phyloP scores from a whole-genome alignment of 2,888 invertebrate genomes.

The Microplitis manilae region DNA sequence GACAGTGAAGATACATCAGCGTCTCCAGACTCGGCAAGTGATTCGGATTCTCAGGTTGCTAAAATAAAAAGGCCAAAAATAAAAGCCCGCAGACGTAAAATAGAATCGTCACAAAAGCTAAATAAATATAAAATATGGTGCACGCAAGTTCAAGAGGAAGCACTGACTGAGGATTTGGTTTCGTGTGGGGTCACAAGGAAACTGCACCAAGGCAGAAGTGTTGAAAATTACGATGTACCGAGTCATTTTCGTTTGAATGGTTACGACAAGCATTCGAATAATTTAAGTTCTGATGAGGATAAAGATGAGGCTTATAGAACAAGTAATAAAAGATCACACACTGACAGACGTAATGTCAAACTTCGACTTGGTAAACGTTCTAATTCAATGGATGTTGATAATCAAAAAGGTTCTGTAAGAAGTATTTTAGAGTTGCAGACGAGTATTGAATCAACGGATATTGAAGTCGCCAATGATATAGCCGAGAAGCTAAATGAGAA shows the following conservation, averaged over 20 bases:
- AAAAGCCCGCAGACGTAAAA: slow-evolving; percentile 68
- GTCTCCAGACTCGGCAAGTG: slow-evolving; percentile 75
- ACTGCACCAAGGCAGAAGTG: slow-evolving; percentile 77
- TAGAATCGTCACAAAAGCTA: slow-evolving; percentile 70
- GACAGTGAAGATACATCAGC: slow-evolving; percentile 71
- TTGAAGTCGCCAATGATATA: slow-evolving; percentile 81
- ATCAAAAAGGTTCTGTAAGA: slow-evolving; percentile 75
- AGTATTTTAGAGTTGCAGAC: slow-evolving; percentile 76
- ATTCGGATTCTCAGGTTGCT: slow-evolving; percentile 73
- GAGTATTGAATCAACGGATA: slow-evolving; percentile 73
- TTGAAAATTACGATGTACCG: slow-evolving; percentile 85
- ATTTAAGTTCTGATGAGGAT: slow-evolving; percentile 76
- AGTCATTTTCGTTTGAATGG: slow-evolving; percentile 41
- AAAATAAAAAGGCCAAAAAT: slow-evolving; percentile 75
- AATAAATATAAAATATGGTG: slow-evolving; percentile 88
- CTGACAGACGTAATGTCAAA: slow-evolving; percentile 76
- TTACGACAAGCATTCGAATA: slow-evolving; percentile 48
- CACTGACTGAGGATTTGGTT: slow-evolving; percentile 83
- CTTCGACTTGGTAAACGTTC: slow-evolving; percentile 75
- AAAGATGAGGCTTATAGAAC: slow-evolving; percentile 63
- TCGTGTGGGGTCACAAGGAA: slow-evolving; percentile 83
- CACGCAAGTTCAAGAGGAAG: slow-evolving; percentile 81
- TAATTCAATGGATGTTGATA: slow-evolving; percentile 71
- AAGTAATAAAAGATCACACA: slow-evolving; percentile 75
- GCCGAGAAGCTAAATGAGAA: slow-evolving; percentile 82